Conservation (phyloP, 1,140 invertebrate genomes). For the Ceratosolen solmsi region DNA sequence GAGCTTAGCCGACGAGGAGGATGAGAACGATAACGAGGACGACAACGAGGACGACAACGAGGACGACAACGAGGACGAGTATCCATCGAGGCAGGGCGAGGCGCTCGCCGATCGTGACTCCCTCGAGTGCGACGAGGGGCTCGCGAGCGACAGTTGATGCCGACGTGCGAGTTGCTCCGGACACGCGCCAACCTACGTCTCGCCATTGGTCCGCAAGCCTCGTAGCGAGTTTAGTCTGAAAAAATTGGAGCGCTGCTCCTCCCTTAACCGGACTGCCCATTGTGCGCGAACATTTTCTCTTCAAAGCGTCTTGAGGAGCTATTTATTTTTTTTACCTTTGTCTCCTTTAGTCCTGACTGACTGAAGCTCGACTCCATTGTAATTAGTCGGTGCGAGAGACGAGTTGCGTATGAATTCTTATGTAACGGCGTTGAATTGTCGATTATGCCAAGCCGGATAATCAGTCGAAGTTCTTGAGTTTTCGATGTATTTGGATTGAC, state of each 20-base stretch:
- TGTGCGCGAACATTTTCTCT: background rate
- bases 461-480: too few relatives aligned
- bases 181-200: too few relatives aligned
- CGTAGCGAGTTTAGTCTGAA: too few relatives aligned
- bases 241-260: background rate
- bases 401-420: background rate
- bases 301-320: background rate
- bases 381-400: background rate
- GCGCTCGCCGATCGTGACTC: too few relatives aligned
- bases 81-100: too few relatives aligned
- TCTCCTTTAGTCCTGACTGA: background rate
- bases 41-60: too few relatives aligned
- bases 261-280: background rate
- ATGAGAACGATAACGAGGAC: conserved; percentile 67
- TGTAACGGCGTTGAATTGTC: background rate
- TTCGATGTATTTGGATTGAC: too few relatives aligned
- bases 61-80: too few relatives aligned
- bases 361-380: background rate
- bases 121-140: conserved; percentile 66
- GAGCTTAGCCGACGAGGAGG: conserved; percentile 67
- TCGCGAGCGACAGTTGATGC: conserved; percentile 19
- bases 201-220: too few relatives aligned
- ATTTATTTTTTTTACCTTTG: background rate
- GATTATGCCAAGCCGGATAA: too few relatives aligned
- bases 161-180: too few relatives aligned